These are phyloP conservation scores for Watsonalla cultraria DNA, from an alignment of 2,888 invertebrate genomes.

Conservation along the genomic window DNA sequence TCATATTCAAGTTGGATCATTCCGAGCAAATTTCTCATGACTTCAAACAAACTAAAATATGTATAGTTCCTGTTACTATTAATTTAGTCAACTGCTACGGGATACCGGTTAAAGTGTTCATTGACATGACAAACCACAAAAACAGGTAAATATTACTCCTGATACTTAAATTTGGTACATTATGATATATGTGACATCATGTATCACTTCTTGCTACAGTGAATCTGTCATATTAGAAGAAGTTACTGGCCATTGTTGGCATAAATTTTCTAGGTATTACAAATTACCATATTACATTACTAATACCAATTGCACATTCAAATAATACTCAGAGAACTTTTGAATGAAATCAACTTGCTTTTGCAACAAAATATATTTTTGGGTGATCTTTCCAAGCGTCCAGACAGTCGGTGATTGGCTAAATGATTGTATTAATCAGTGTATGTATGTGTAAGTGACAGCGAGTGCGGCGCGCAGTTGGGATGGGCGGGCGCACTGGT, in stretches of 20 bases:
- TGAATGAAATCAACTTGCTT: no score
- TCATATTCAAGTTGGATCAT: constrained; percentile 80
- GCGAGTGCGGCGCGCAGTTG: constrained; percentile 50
- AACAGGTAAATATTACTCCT: constrained; percentile 67
- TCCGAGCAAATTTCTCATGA: constrained; percentile 79
- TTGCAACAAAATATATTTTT: no score
- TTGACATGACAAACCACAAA: constrained; percentile 78
- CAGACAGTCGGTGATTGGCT: no score
- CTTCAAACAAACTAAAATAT: constrained; percentile 79
- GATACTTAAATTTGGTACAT: not conserved
- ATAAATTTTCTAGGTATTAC: no score
- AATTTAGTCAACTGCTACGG: constrained; percentile 83
- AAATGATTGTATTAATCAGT: no score
- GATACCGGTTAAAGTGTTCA: constrained; percentile 77
- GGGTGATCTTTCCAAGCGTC: no score
- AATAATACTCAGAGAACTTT: no score
- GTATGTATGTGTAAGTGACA: constrained; percentile 22
- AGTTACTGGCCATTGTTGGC: no score
- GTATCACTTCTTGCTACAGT: no score
- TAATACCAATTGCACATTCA: no score
- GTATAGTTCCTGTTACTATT: constrained; percentile 83
- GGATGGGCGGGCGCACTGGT: constrained; percentile 67
- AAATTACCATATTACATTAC: no score
- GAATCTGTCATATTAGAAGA: no score
- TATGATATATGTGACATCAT: not conserved